These are phyloP conservation scores for Lathronympha strigana DNA, from an alignment of 2,888 invertebrate species.

Conservation along the genomic window DNA sequence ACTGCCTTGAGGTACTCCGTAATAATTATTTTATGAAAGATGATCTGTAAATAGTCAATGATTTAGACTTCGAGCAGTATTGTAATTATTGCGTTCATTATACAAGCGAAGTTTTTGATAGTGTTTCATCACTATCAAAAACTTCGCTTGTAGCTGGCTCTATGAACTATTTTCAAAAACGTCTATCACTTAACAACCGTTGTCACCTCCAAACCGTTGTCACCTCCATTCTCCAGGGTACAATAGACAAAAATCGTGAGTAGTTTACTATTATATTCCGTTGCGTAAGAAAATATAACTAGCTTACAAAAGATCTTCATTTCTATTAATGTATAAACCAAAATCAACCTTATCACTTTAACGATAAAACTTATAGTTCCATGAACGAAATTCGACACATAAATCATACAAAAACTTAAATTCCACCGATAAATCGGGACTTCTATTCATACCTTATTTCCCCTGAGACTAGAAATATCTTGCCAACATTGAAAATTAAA, in stretches of 20 bases:
- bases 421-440: constrained; percentile 19
- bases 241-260: not conserved
- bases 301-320: not conserved
- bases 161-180: not conserved
- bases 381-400: not conserved
- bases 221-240: not conserved
- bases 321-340: no score
- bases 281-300: not conserved
- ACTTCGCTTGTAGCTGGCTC: no score
- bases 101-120: no score
- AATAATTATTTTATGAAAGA: no score
- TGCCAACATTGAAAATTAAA: not conserved
- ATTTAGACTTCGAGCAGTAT: no score
- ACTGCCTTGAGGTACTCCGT: no score
- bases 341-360: not conserved
- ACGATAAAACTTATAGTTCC: not conserved
- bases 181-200: not conserved
- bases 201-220: constrained; percentile 3
- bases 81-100: no score
- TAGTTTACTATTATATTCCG: not conserved
- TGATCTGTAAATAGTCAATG: no score
- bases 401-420: not conserved
- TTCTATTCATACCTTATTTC: constrained; percentile 33
- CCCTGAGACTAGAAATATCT: constrained; percentile 24
- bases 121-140: no score